Conservation (phyloP, 2,888 invertebrate species). For the Zele albiditarsus region DNA sequence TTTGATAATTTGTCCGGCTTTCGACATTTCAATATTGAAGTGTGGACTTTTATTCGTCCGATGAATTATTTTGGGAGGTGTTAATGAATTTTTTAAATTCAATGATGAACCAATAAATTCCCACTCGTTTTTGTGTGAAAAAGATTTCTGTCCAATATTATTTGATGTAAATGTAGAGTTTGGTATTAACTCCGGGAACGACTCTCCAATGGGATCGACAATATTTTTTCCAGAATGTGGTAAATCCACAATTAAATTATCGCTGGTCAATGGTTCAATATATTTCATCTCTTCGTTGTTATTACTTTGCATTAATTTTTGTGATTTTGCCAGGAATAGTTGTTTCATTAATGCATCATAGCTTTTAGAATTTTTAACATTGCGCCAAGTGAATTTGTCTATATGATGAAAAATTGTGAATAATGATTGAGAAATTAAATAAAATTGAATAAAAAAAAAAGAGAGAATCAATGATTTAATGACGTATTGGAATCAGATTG, state of each 20-base stretch:
- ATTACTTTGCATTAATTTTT: slow-evolving; percentile 9
- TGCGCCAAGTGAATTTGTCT: slow-evolving; percentile 49
- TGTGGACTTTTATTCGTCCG: neutral
- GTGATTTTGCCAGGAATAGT: neutral
- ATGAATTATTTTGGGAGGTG: neutral
- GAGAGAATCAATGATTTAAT: slow-evolving; percentile 11
- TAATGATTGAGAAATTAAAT: neutral
- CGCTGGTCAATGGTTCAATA: slow-evolving; percentile 2
- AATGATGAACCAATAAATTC: neutral
- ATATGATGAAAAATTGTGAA: slow-evolving; percentile 38
- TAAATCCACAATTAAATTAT: slow-evolving; percentile 2
- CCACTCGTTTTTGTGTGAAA: slow-evolving; percentile 23
- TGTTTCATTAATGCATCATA: slow-evolving; percentile 29
- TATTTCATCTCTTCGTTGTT: neutral
- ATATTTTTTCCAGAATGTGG: slow-evolving; percentile 31
- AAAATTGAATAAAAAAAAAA: neutral
- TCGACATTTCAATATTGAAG: neutral
- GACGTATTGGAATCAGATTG: slow-evolving; percentile 7
- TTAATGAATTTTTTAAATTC: neutral
- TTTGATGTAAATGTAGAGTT: neutral
- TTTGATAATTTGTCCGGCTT: neutral
- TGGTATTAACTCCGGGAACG: slow-evolving; percentile 40
- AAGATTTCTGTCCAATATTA: neutral
- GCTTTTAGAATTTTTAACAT: slow-evolving; percentile 45
- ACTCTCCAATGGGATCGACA: slow-evolving; percentile 37